These are phyloP conservation scores for Trematomus bernacchii DNA, from an alignment of 2,797 vertebrate species.

Conservation along the genomic window DNA sequence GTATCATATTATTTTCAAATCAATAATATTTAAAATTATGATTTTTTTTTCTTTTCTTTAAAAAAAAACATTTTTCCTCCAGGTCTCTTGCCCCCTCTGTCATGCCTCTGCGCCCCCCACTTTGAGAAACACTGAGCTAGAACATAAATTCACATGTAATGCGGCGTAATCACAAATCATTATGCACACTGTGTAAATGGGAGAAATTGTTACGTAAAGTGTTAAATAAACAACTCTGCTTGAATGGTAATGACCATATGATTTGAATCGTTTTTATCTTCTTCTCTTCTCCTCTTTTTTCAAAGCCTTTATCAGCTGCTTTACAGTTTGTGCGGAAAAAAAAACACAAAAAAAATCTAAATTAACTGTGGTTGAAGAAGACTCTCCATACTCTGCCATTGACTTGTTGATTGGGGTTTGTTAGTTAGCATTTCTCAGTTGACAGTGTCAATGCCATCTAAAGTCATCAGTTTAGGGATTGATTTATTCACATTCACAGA, in stretches of 20 bases:
- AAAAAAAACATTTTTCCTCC: no score
- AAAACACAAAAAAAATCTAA: background rate
- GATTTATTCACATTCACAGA: conserved; percentile 23
- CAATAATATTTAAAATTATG: no score
- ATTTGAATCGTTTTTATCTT: background rate
- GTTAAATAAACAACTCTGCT: background rate
- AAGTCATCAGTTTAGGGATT: background rate
- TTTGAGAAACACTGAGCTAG: no score
- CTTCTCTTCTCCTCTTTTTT: background rate
- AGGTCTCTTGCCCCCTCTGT: no score
- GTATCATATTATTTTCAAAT: no score
- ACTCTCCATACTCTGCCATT: background rate
- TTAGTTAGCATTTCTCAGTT: background rate
- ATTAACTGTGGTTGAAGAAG: background rate
- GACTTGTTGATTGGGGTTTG: background rate
- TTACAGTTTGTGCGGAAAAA: no score
- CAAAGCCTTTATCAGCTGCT: background rate
- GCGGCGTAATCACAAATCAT: background rate
- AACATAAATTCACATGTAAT: background rate
- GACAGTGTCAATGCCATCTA: background rate
- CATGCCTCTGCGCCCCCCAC: no score
- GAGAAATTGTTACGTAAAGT: background rate
- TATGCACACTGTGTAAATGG: background rate
- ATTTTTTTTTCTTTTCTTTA: no score
- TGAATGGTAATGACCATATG: background rate